Evolutionary conservation across 1,140 invertebrate genomes (phyloP), one percentile per base, ranked within the genome.

Genomic region (Ylistrum balloti): DNA sequence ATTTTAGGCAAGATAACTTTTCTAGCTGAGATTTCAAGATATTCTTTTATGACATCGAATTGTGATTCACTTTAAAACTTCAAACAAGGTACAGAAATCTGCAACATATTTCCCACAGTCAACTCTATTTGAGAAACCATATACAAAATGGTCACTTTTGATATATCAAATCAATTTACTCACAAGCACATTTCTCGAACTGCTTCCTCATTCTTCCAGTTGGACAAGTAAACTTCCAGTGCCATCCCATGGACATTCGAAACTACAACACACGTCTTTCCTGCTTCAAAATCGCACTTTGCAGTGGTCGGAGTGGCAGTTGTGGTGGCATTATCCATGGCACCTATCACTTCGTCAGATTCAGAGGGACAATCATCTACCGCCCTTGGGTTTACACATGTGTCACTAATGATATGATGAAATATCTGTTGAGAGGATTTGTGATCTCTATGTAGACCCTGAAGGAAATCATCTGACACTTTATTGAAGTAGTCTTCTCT

Each of bases 401-500:
- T 74, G 56, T 74, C 56, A 28, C 56, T 11, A 28, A 74, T 17
- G 17, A 74, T 74, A 11, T 74, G 56, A 28, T 74, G n/a, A 11
- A 74, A 74, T n/a, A 74, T 74, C n/a, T 74, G 56, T 17, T 74
- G 56, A 5, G 56, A 74, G 22, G 22, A n/a, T 11, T n/a, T 74
- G 56, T 74, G 56, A 28, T 74, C 56, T 17, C 5, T 74, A n/a
- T 74, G 17, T 7, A 74, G n/a, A 28, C 56, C 56, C 56, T n/a
- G 28, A 28, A 74, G 56, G 11, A 74, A 74, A 28, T 74, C 56
- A 9, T 74, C 56, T 74, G 56, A 74, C 5, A 74, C 22, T 28
- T 74, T n/a, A 74, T 74, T 74, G 56, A 74, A 74, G 11, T 74
- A 74, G 13, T 28, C n/a, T n/a, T 74, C 56, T 74, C 56, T 74